Base-by-base conservation (phyloP, 2,888 invertebrate genomes). In the Aspidiotus destructor region DNA sequence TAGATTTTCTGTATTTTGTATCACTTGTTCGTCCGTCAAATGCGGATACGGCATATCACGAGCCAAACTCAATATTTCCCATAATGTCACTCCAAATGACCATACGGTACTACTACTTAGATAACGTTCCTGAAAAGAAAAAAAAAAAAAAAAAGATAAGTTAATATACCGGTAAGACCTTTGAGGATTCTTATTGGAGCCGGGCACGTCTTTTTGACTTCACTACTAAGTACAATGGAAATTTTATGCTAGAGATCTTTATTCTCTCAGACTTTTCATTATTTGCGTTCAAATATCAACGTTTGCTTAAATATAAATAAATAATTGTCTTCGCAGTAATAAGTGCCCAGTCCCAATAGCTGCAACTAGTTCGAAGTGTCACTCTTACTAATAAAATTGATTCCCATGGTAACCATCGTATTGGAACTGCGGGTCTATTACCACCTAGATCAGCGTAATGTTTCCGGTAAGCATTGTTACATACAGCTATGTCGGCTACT, bases 391-490 rank as follows among this genome's bases (percentile, higher is more conserved):
- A 74, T 57, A 84, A 77, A 73, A 85, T 82, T 73, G 84, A 83
- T 75, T 85, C 85, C 84, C 84, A 85, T 55, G 84, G 83, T 73
- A 84, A 76, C 85, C 85, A 85, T 73, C 85, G 78, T 70, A 85
- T 82, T 44, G 85, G 84, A 57, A 82, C 82, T 55, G 83, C 82
- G 58, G 83, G 82, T 74, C 83, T 80, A 54, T 73, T 70, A 62
- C 83, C 82, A 62, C 83, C 82, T 73, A 84, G 83, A 75, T 83
- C 83, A 72, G 83, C 82, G 75, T 85, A 85, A 76, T 84, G 84
- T 75, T 83, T 83, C 73, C 80, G 79, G 76, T 84, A 84, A 74
- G 83, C 81, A 71, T 82, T 81, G 75, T 83, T 84, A 74, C 83
- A 83, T 79, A 84, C 83, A 44, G 85, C 84, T 70, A 84, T 79